phyloP scores from a whole-genome alignment of 2,797 vertebrate genomes.

The Eurystomus glaucurus region DNA sequence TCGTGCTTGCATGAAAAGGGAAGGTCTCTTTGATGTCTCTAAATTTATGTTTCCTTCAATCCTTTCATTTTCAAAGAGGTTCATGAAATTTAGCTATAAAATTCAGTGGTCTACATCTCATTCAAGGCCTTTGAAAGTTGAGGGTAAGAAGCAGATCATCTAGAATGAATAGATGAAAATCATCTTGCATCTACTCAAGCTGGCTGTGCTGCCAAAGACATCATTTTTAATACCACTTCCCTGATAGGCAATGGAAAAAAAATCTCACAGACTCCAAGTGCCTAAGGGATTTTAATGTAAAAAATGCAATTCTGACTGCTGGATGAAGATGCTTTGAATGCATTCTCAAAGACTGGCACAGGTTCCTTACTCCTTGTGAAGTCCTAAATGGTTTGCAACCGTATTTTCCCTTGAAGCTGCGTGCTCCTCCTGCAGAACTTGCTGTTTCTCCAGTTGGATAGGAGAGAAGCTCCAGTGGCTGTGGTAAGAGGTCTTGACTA shows the following conservation, averaged over 20 bases:
- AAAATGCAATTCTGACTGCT: background rate
- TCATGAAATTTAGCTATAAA: conserved; percentile 63
- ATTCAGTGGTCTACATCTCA: conserved; percentile 39
- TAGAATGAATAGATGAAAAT: conserved; percentile 59
- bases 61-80: conserved; percentile 71
- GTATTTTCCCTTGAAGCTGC: background rate
- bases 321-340: conserved; percentile 30
- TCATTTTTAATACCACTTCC: background rate
- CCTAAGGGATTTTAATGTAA: conserved; percentile 22
- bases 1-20: conserved; percentile 50
- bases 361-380: conserved; percentile 18
- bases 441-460: background rate
- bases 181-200: background rate
- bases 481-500: background rate
- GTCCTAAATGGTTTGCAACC: background rate
- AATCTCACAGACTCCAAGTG: conserved; percentile 8
- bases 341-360: background rate
- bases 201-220: conserved; percentile 22
- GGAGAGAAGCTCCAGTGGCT: background rate
- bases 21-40: conserved; percentile 72
- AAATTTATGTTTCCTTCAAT: conserved; percentile 32
- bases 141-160: conserved; percentile 45
- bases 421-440: background rate
- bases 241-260: conserved; percentile 51
- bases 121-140: conserved; percentile 57